These are phyloP conservation scores for Corythornis leucogaster DNA, from an alignment of 2,797 vertebrate species.

Conservation along the genomic window DNA sequence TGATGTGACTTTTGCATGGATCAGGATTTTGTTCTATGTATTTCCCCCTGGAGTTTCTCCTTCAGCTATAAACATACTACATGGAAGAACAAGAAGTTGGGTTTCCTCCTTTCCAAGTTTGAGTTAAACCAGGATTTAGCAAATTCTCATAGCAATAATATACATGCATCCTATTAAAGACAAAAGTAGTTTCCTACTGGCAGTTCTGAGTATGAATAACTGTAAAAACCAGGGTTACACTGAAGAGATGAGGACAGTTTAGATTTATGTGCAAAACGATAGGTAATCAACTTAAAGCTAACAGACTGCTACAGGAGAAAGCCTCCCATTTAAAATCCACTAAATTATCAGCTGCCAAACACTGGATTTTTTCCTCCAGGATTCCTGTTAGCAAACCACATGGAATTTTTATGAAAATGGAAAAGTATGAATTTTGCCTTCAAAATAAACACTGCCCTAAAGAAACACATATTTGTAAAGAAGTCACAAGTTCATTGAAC, in stretches of 20 bases:
- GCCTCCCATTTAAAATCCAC: background rate
- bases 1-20: background rate
- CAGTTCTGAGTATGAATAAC: background rate
- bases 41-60: background rate
- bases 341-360: background rate
- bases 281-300: background rate
- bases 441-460: slow-evolving; percentile 24
- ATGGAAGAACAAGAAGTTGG: background rate
- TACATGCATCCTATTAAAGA: background rate
- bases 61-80: background rate
- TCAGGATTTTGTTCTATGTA: background rate
- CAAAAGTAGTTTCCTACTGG: background rate
- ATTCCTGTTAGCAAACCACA: slow-evolving; percentile 7
- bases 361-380: background rate
- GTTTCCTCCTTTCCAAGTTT: background rate
- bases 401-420: slow-evolving; percentile 11
- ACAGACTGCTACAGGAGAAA: background rate
- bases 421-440: slow-evolving; percentile 18
- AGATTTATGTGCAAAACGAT: background rate
- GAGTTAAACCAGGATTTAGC: background rate
- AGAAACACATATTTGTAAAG: slow-evolving; percentile 33
- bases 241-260: background rate
- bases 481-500: slow-evolving; percentile 45
- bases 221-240: background rate
- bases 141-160: background rate